Conservation (phyloP, 92 coral and sea anemone species). For the Parazoanthus swiftii region DNA sequence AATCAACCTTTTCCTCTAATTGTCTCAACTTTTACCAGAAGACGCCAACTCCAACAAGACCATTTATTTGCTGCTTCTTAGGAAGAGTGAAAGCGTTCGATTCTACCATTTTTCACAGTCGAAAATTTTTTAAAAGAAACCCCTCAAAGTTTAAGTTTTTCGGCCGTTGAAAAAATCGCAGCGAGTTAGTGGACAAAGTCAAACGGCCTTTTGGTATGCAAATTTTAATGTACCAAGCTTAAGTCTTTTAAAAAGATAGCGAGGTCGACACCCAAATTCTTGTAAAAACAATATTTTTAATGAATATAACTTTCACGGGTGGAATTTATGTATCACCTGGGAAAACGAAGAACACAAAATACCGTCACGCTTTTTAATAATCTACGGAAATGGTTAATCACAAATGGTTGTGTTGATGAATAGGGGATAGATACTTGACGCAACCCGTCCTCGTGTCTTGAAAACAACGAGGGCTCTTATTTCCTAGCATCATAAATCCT, state of each 20-base stretch:
- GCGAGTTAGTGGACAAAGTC: neutral
- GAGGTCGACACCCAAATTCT: neutral
- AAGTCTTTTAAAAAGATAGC: neutral
- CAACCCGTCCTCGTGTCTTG: neutral
- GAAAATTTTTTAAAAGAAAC: neutral
- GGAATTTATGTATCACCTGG: neutral
- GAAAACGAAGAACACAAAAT: no score
- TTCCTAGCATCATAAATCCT: neutral
- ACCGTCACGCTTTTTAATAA: no score
- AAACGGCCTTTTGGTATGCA: neutral
- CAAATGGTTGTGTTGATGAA: neutral
- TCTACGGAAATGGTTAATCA: neutral
- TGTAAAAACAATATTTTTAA: neutral
- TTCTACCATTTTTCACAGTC: neutral
- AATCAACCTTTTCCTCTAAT: no score
- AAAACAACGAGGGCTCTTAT: conserved; percentile 3
- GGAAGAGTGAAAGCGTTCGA: neutral
- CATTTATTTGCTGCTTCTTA: neutral
- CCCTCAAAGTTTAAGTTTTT: neutral
- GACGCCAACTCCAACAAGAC: no score
- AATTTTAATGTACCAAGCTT: neutral
- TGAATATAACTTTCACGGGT: no score
- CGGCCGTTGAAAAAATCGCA: neutral
- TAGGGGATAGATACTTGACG: neutral
- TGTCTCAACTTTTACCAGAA: neutral